Evolutionary conservation across 2,113 vertebrate genomes (phyloP), one percentile per base, ranked within the genome.

Genomic region (Mixornis gularis): DNA sequence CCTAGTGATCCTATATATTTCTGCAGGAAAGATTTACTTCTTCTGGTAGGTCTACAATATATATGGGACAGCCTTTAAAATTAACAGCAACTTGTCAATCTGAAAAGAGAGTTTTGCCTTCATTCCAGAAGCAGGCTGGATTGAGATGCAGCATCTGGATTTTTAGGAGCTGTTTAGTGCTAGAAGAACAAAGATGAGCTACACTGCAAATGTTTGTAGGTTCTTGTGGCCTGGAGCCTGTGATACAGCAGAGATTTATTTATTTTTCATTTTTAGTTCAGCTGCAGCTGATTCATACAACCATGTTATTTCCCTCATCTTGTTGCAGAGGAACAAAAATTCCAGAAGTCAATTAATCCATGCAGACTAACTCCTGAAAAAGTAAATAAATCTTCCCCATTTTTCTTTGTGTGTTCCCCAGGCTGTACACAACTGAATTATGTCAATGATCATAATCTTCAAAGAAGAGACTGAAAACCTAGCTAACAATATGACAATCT

Each of bases 41-140:
- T 53, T 84, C 40, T 9, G 0, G 0, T 53, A 13, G 19, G 10
- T 3, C 0, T 29, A 6, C 13, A 6, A 10, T 24, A 29, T 12
- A 12, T 43, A 6, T 4, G 2, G 24, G 17, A 51, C 21, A 70
- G 18, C 27, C 29, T 74, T 51, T 49, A 83, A 79, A 36, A 25
- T 40, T 26, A 71, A n/a, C 13, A 74, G 5, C 30, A 52, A 10
- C 2, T 55, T 60, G 6, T 44, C 9, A 2, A 22, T 82, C 21
- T 56, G 51, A 63, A 70, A 44, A 30, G 21, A 85, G 14, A 51
- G 7, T 60, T 76, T 89, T 71, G 5, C 29, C 13, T 52, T 80
- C 40, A 22, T 77, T 56, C 24, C 40, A 73, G 48, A 78, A 86
- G 30, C 10, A 81, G 8, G 4, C 3, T 43, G 10, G 44, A 46